These are phyloP conservation scores for Dinothrombium tinctorium DNA, from an alignment of 1,140 invertebrate genomes.

Conservation along the genomic window DNA sequence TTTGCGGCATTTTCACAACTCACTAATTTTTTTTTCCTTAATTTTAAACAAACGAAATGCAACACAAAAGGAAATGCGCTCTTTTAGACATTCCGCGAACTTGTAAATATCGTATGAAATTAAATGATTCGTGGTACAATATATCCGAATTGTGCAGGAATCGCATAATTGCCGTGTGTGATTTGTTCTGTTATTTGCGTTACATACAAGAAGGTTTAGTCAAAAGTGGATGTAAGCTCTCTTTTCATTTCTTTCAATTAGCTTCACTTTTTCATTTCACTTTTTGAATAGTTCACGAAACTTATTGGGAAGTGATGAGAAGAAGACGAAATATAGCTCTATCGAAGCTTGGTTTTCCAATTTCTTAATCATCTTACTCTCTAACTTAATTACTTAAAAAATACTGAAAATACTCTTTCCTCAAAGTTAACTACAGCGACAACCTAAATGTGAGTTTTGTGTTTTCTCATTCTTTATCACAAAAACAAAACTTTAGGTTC, in stretches of 20 bases:
- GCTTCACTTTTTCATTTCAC: constrained; percentile 7
- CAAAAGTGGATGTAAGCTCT: constrained; percentile 41
- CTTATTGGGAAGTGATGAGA: constrained; percentile 46
- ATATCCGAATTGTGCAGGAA: constrained; percentile 59
- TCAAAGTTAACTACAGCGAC: too few species aligned
- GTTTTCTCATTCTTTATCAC: too few species aligned
- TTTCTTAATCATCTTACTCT: too few species aligned
- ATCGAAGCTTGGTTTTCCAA: constrained; percentile 34
- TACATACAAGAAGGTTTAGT: constrained; percentile 59
- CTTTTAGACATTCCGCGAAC: constrained; percentile 39
- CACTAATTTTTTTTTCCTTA: constrained; percentile 1
- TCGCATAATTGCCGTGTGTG: constrained; percentile 57
- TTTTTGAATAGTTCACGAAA: constrained; percentile 37
- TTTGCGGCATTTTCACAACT: not conserved
- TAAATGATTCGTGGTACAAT: constrained; percentile 40
- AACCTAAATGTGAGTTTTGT: too few species aligned
- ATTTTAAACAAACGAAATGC: too few species aligned
- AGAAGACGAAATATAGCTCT: constrained; percentile 47
- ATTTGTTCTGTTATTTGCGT: constrained; percentile 56
- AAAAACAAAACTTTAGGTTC: too few species aligned
- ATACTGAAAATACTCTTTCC: too few species aligned
- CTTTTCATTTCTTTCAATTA: constrained; percentile 2
- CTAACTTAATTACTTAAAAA: too few species aligned
- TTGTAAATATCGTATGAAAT: constrained; percentile 52
- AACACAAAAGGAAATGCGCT: constrained; percentile 40